Conservation (phyloP, 2,113 vertebrate genomes). For the Gorsachius goisagi region DNA sequence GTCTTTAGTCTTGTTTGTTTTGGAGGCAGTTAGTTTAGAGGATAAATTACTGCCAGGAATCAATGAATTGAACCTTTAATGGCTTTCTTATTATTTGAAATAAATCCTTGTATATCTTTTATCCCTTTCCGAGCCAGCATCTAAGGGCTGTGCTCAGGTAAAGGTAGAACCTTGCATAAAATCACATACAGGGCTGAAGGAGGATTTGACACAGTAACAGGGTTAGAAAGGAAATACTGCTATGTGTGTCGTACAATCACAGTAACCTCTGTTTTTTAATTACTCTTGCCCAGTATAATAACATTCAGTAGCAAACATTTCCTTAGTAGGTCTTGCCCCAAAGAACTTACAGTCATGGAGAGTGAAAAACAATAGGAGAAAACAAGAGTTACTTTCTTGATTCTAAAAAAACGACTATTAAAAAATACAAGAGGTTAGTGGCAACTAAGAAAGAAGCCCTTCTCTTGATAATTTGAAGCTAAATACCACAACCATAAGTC, state of each 20-base stretch:
- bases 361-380: not conserved
- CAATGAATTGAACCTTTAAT: not conserved
- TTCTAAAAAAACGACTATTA: not conserved
- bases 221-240: not conserved
- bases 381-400: not conserved
- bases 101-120: not conserved
- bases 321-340: not conserved
- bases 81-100: not conserved
- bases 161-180: not conserved
- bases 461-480: not conserved
- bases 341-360: not conserved
- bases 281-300: not conserved
- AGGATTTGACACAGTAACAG: not conserved
- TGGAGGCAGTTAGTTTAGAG: not conserved
- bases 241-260: not conserved
- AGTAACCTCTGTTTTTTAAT: not conserved
- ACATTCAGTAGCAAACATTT: not conserved
- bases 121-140: not conserved
- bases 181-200: not conserved
- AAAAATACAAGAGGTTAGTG: not conserved
- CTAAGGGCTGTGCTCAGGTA: not conserved
- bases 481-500: conserved; percentile 41
- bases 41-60: not conserved
- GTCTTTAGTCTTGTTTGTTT: not conserved
- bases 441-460: not conserved